Evolutionary conservation across 2,888 invertebrate genomes (phyloP).

Genomic region (Myathropa florea): DNA sequence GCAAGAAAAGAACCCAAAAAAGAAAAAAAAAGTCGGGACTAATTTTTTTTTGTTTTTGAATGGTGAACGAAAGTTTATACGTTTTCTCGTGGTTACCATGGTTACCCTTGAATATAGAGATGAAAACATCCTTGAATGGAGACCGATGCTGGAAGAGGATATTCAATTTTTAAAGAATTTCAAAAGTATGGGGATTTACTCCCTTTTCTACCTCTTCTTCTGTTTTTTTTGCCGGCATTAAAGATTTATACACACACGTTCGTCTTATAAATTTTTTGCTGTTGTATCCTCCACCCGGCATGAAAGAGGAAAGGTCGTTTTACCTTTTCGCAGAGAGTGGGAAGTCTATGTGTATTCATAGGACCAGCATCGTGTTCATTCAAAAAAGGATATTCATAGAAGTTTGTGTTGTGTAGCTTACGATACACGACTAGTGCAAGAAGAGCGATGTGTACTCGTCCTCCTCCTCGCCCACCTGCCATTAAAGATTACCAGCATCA

Average conservation of each 20-base stretch:
- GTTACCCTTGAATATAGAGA: constrained; percentile 39
- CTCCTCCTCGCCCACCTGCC: background rate
- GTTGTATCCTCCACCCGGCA: constrained; percentile 26
- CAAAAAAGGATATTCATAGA: constrained; percentile 59
- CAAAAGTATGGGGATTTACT: constrained; percentile 31
- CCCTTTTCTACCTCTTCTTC: constrained; percentile 23
- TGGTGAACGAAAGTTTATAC: constrained; percentile 10
- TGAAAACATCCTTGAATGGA: background rate
- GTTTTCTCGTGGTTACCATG: constrained; percentile 28
- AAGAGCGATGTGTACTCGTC: constrained; percentile 7
- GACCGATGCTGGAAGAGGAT: background rate
- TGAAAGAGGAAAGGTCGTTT: constrained; percentile 57
- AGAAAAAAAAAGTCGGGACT: too few relatives aligned
- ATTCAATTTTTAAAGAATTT: constrained; percentile 27
- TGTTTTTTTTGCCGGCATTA: constrained; percentile 50
- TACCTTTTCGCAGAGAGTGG: constrained; percentile 26
- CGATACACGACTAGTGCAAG: constrained; percentile 52
- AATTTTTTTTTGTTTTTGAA: background rate
- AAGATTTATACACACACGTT: constrained; percentile 52
- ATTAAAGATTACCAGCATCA: constrained; percentile 32
- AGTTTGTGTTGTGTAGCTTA: constrained; percentile 32
- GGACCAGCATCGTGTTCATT: constrained; percentile 42
- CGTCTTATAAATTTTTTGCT: constrained; percentile 1
- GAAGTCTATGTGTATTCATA: constrained; percentile 40
- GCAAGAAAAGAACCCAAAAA: background rate